Conservation (phyloP, 2,888 invertebrate species). For the Chrysomela aeneicollis region DNA sequence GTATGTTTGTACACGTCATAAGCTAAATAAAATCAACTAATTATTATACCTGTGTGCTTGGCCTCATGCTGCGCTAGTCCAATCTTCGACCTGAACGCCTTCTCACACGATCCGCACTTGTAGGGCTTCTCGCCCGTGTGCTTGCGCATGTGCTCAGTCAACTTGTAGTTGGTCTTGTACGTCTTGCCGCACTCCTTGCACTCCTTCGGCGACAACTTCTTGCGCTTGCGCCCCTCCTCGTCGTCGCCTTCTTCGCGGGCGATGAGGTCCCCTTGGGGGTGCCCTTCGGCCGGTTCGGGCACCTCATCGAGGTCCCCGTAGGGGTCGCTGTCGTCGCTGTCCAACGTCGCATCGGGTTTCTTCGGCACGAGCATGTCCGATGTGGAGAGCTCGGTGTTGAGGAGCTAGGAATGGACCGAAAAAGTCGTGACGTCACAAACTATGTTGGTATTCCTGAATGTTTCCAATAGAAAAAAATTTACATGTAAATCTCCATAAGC, state of each 20-base stretch:
- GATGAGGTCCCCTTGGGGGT: conserved; percentile 20
- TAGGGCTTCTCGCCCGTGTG: conserved; percentile 70
- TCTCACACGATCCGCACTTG: conserved; percentile 66
- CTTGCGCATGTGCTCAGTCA: conserved; percentile 68
- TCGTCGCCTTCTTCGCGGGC: conserved; percentile 27
- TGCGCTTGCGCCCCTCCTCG: conserved; percentile 29
- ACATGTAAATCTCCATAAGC: too few species aligned
- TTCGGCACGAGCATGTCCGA: conserved; percentile 27
- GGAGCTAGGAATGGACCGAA: conserved; percentile 16
- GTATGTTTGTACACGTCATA: too few species aligned
- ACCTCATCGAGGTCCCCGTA: conserved; percentile 42
- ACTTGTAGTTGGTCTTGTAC: conserved; percentile 68
- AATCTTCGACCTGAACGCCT: conserved; percentile 69
- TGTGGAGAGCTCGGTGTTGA: conserved; percentile 36
- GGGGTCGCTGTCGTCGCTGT: conserved; percentile 45
- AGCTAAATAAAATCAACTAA: too few species aligned
- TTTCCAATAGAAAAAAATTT: too few species aligned
- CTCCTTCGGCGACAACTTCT: conserved; percentile 61
- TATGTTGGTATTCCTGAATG: too few species aligned
- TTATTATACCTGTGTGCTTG: conserved; percentile 65
- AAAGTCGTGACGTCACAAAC: too few species aligned
- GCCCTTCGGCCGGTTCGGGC: conserved; percentile 38
- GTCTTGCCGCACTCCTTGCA: conserved; percentile 67
- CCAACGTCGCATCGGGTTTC: conserved; percentile 38
- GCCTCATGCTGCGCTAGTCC: conserved; percentile 69